Conservation (phyloP, 2,888 invertebrate species). For the Hirtodrosophila confusa region DNA sequence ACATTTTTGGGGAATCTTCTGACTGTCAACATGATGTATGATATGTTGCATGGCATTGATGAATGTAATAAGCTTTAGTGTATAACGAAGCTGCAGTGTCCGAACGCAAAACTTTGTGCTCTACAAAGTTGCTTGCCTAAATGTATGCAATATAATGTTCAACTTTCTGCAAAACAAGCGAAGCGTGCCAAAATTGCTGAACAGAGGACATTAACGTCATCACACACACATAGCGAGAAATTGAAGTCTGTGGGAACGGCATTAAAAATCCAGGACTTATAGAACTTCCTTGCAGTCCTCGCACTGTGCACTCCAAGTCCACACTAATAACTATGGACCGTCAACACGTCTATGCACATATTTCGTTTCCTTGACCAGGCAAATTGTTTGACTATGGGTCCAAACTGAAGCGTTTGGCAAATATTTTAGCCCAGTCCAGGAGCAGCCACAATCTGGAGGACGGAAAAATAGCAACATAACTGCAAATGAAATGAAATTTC, state of each 20-base stretch:
- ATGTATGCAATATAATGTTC: constrained; percentile 61
- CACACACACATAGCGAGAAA: constrained; percentile 15
- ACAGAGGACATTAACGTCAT: constrained; percentile 23
- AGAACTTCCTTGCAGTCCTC: not conserved
- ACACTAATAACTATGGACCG: constrained; percentile 52
- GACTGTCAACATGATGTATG: not conserved
- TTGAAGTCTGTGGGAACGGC: constrained; percentile 38
- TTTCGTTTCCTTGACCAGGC: constrained; percentile 56
- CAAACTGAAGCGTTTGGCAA: constrained; percentile 70
- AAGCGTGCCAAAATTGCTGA: constrained; percentile 61
- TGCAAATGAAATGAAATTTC: constrained; percentile 79
- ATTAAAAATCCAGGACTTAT: constrained; percentile 46
- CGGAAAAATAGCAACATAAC: constrained; percentile 72
- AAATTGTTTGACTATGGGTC: constrained; percentile 73
- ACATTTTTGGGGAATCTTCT: too few species aligned
- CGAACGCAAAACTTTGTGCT: constrained; percentile 44
- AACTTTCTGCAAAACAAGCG: constrained; percentile 50
- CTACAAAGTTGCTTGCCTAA: constrained; percentile 36
- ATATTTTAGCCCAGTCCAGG: constrained; percentile 52
- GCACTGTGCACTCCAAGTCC: constrained; percentile 27
- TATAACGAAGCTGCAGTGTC: constrained; percentile 15
- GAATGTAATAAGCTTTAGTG: constrained; percentile 15
- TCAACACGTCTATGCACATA: constrained; percentile 37
- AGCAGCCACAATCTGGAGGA: constrained; percentile 33
- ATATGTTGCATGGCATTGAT: constrained; percentile 22